Conservation (phyloP, 2,113 vertebrate genomes). For the Bufo bufo region DNA sequence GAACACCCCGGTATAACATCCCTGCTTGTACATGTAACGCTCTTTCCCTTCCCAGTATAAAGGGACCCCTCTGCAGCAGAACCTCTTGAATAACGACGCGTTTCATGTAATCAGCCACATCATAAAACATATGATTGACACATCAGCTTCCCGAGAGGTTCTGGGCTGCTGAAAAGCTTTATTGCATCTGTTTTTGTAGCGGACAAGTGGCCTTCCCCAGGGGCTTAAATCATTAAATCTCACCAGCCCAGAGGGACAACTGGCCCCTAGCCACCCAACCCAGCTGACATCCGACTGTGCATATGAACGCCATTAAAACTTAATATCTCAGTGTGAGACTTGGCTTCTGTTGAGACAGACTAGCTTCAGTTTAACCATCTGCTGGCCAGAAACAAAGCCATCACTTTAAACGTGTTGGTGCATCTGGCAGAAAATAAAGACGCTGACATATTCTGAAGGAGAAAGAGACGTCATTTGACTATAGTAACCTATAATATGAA, state of each 20-base stretch:
- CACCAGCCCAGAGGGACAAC: conserved; percentile 37
- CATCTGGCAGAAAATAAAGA: neutral
- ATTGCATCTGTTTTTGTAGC: conserved; percentile 31
- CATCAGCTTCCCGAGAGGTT: conserved; percentile 19
- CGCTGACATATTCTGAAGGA: neutral
- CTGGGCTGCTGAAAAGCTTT: conserved; percentile 38
- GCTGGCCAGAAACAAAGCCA: conserved; percentile 17
- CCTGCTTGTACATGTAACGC: neutral
- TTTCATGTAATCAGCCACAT: conserved; percentile 13
- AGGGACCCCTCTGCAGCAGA: neutral
- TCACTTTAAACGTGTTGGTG: neutral
- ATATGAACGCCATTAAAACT: conserved; percentile 21
- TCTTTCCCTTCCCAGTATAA: neutral
- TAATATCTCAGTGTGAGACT: neutral
- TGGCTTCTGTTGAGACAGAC: neutral
- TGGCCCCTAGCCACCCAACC: conserved; percentile 32
- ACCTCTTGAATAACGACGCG: conserved; percentile 4
- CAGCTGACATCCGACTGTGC: conserved; percentile 39
- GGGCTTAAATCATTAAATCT: conserved; percentile 37
- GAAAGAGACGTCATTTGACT: neutral
- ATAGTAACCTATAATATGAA: neutral
- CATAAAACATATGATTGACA: conserved; percentile 38
- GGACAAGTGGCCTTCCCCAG: conserved; percentile 23
- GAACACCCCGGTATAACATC: too few species aligned
- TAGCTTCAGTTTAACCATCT: conserved; percentile 9